Percentiles rank a stretch among this genome's conserved stretches.
phyloP scores from a whole-genome alignment of 2,888 invertebrate genomes.

The Acheta domesticus region DNA sequence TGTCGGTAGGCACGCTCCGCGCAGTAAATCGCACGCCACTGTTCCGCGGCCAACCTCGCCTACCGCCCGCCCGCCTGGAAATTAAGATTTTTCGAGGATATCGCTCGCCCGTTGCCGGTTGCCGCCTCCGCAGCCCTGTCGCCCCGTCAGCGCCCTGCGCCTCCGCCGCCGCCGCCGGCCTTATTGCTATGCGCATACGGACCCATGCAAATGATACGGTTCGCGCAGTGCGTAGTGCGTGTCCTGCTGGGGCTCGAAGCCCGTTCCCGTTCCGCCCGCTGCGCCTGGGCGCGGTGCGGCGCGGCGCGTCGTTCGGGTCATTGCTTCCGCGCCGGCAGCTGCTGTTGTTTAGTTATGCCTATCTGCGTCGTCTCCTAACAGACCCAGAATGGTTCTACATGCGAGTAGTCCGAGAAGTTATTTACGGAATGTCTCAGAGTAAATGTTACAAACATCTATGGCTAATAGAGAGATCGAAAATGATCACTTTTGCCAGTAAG shows the following conservation, averaged over 20 bases:
- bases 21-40: not conserved
- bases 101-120: not conserved
- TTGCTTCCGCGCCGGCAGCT: not conserved
- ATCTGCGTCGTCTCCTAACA: no score
- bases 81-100: not conserved
- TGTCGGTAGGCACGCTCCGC: not conserved
- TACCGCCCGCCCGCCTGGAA: not conserved
- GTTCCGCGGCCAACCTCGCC: not conserved
- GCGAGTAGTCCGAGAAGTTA: no score
- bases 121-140: not conserved
- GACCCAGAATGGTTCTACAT: no score
- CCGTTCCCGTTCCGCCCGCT: not conserved
- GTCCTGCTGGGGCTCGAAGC: not conserved
- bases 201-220: not conserved
- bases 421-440: no score
- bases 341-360: no score
- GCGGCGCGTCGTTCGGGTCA: not conserved
- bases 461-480: no score
- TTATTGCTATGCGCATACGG: constrained; percentile 10
- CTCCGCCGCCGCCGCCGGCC: not conserved
- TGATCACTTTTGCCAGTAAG: no score
- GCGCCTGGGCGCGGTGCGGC: not conserved
- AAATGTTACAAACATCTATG: no score
- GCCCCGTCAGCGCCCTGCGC: not conserved
- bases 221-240: not conserved